Percentiles rank a stretch among this genome's conserved stretches.
These are phyloP conservation scores for Crotalus helleri DNA, from an alignment of 2,113 vertebrate species.

Conservation along the genomic window DNA sequence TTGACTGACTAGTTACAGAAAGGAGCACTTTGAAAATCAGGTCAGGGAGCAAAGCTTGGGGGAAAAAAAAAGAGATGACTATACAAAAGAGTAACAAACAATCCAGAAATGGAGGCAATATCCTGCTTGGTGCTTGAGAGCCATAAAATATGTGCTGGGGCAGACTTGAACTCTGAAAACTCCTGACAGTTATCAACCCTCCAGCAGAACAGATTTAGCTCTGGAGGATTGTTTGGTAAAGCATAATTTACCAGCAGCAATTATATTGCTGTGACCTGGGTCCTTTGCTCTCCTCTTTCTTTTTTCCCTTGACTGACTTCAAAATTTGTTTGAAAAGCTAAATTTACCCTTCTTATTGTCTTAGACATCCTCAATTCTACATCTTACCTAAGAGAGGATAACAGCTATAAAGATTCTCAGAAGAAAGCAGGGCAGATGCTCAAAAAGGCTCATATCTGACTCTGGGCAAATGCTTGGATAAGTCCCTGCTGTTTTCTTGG, in stretches of 20 bases:
- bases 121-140: not conserved
- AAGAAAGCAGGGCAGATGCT: not conserved
- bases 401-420: not conserved
- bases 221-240: not conserved
- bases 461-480: not conserved
- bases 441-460: not conserved
- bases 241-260: constrained; percentile 4
- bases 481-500: not conserved
- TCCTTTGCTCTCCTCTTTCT: not conserved
- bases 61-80: not conserved
- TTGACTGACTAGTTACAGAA: not conserved
- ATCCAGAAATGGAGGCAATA: not conserved
- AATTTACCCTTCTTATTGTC: not conserved
- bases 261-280: not conserved
- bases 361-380: not conserved
- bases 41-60: not conserved
- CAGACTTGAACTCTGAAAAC: not conserved
- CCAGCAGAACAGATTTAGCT: not conserved
- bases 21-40: not conserved
- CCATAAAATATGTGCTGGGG: not conserved
- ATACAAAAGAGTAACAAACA: not conserved
- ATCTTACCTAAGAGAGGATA: constrained; percentile 2
- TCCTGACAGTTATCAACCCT: not conserved
- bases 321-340: constrained; percentile 9
- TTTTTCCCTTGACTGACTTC: not conserved